Percentiles rank a stretch among this genome's conserved stretches.
Conservation (phyloP, 2,113 vertebrate genomes). For the Cyphomyrus plagiostoma region DNA sequence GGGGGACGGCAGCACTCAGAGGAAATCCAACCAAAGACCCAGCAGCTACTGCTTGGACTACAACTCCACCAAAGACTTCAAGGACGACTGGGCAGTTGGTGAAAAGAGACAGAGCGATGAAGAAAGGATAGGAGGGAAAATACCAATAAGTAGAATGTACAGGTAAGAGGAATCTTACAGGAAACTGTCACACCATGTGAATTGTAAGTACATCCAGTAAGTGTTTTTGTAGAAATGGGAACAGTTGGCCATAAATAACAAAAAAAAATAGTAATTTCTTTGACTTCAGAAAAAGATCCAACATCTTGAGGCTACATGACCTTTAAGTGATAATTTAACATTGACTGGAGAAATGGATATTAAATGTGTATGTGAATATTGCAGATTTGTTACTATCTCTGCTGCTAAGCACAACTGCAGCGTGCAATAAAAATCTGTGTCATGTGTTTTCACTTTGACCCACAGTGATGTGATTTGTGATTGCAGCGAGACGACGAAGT, state of each 20-base stretch:
- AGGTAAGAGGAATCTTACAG: constrained; percentile 62
- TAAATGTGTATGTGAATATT: background rate
- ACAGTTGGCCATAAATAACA: background rate
- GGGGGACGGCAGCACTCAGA: constrained; percentile 81
- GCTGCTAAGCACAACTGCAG: background rate
- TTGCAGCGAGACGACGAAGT: constrained; percentile 88
- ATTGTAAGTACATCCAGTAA: background rate
- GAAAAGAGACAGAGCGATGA: constrained; percentile 84
- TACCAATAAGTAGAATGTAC: constrained; percentile 77
- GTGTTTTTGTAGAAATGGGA: background rate
- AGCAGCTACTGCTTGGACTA: constrained; percentile 93
- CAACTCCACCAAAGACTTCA: constrained; percentile 80
- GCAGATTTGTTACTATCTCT: background rate
- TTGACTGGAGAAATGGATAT: background rate
- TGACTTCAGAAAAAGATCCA: background rate
- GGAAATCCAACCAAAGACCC: constrained; percentile 90
- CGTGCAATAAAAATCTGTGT: background rate
- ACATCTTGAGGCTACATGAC: background rate
- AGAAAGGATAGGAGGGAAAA: constrained; percentile 86
- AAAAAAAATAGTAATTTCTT: background rate
- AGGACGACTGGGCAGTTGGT: constrained; percentile 66
- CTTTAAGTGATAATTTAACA: background rate
- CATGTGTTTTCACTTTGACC: background rate
- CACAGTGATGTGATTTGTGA: constrained; percentile 48
- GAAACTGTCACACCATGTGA: background rate